Percentiles rank a stretch among this genome's conserved stretches.
These are phyloP conservation scores for Troglohyphantes excavatus DNA, from an alignment of 2,888 invertebrate species.

Conservation along the genomic window DNA sequence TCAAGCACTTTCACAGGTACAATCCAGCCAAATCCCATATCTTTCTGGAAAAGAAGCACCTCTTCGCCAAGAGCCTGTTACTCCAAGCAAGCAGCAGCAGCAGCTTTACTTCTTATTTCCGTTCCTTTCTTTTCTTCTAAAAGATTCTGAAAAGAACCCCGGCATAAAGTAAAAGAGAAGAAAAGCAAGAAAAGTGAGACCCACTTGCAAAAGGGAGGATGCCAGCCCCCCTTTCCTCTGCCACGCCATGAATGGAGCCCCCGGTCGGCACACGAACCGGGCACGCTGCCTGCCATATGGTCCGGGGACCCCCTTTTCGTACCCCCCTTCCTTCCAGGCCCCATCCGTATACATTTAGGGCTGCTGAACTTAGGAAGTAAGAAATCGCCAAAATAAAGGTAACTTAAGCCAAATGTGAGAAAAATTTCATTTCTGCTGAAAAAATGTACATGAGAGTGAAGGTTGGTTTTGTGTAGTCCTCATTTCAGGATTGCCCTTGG, in stretches of 20 bases:
- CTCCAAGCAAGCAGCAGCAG: not conserved
- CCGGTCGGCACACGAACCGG: conserved; percentile 58
- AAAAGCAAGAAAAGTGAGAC: conserved; percentile 1
- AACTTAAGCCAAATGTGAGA: no score
- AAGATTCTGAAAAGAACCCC: not conserved
- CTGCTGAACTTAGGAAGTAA: no score
- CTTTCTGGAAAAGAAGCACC: not conserved
- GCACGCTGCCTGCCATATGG: conserved; percentile 67
- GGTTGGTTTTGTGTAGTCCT: no score
- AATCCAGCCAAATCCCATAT: not conserved
- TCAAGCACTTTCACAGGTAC: not conserved
- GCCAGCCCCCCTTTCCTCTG: not conserved
- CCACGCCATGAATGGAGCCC: conserved; percentile 29
- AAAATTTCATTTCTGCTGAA: no score
- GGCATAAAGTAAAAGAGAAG: not conserved
- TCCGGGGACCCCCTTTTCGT: not conserved
- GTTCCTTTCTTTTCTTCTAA: conserved; percentile 4
- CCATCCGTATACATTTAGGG: no score
- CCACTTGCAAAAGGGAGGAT: not conserved
- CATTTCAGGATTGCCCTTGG: no score
- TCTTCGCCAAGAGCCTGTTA: no score
- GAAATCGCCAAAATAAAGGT: no score
- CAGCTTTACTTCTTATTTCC: conserved; percentile 25
- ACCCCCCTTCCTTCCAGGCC: conserved; percentile 5
- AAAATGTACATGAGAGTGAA: no score